Evolutionary conservation across 1,140 invertebrate species (phyloP).

Genomic region (Drosophila parabipectinata): DNA sequence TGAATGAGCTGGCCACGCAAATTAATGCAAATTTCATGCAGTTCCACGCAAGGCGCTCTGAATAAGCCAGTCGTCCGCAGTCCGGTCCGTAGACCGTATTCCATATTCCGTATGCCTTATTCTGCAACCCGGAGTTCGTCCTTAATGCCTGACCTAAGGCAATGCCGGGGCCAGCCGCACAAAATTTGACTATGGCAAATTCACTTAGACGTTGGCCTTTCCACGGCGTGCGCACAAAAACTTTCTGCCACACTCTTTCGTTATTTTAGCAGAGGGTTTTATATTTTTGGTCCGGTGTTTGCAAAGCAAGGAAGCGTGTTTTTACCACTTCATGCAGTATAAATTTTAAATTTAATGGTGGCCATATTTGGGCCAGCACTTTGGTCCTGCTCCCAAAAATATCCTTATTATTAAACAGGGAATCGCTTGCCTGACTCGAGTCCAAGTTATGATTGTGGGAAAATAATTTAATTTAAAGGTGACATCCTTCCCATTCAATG

Average conservation of each 20-base stretch:
- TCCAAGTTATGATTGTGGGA: too few species aligned
- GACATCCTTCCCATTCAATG: neutral
- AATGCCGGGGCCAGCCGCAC: slow-evolving; percentile 44
- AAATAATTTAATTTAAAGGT: neutral
- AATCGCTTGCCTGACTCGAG: neutral
- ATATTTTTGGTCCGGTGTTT: neutral
- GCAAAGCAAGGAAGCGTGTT: neutral
- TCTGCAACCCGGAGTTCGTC: slow-evolving; percentile 13
- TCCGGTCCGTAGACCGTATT: slow-evolving; percentile 2
- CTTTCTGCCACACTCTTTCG: slow-evolving; percentile 48
- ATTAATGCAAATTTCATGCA: slow-evolving; percentile 74
- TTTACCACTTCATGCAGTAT: neutral
- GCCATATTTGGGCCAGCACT: neutral
- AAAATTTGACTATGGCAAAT: slow-evolving; percentile 76
- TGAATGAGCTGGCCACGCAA: slow-evolving; percentile 42
- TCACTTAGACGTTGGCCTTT: slow-evolving; percentile 75
- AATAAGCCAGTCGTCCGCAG: neutral
- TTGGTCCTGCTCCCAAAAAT: too few species aligned
- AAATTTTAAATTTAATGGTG: neutral
- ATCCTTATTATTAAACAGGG: too few species aligned
- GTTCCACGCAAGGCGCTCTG: slow-evolving; percentile 16
- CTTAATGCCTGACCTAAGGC: slow-evolving; percentile 72
- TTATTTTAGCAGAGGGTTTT: neutral
- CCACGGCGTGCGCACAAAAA: slow-evolving; percentile 56
- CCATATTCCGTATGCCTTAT: slow-evolving; percentile 7